Evolutionary conservation across 1,140 invertebrate genomes (phyloP), one percentile per base, ranked within the genome.

Genomic region (Dendroctonus valens): DNA sequence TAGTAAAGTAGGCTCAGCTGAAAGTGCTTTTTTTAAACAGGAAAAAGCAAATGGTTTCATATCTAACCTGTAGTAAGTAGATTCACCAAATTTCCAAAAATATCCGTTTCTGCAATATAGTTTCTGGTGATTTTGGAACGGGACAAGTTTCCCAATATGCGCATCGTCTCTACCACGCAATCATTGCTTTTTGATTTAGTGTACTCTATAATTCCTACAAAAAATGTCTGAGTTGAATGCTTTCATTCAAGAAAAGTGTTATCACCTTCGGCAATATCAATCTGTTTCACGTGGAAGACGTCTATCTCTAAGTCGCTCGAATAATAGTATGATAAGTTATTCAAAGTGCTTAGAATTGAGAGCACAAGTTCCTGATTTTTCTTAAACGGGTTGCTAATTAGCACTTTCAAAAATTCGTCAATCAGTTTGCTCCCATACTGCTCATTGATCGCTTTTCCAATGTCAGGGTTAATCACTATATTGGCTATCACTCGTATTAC

Each of bases 401-500:
- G 72, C 57, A 79, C 77, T 72, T 76, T 79, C 41, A 81, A 75
- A 54, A 88, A 77, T 65, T 86, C 81, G 67, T 82, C 79, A 41
- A 84, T 80, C 41, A 82, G 75, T 57, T 71, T 68, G 8, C 67
- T 71, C 7, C 78, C 79, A 67, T 77, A 78, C 65, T 74, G 70
- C 40, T 77, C 73, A 50, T 77, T 78, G 52, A 90, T 75, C 39
- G 79, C 78, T 54, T 81, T 81, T 7, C 89, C 89, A 50, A 90
- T 87, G 11, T 84, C 82, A 12, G 86, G 81, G 78, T 87, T 87
- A 44, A 91, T 86, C 42, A 86, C 86, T 78, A 90, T 85, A 74
- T 91, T 91, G 40, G 89, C 89, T 51, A 91, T 79, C 5, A 91
- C 86, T 26, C 89, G 79, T 9, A 91, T 84, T 46, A 88, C 79